Evolutionary conservation across 2,113 vertebrate species (phyloP).

Genomic region (Scartelaos histophorus): DNA sequence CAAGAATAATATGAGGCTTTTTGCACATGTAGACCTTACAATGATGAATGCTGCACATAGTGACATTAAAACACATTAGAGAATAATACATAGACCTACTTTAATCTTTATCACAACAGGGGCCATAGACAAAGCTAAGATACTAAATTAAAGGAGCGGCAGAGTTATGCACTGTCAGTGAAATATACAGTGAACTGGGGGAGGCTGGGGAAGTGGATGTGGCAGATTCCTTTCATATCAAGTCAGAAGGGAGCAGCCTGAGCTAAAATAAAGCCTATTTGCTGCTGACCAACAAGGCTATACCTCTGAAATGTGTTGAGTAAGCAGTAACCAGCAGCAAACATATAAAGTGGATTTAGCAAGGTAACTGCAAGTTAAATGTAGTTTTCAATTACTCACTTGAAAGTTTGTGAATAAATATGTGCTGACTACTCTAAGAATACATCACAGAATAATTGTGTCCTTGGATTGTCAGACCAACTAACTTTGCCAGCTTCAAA

Average conservation of each 20-base stretch:
- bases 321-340: constrained; percentile 2
- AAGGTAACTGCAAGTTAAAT: background rate
- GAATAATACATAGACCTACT: background rate
- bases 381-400: background rate
- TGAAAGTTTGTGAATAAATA: background rate
- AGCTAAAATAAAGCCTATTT: constrained; percentile 28
- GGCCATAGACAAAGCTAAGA: background rate
- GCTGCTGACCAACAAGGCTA: constrained; percentile 29
- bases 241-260: constrained; percentile 15
- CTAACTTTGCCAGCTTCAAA: background rate
- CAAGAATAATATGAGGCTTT: background rate
- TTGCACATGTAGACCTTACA: constrained; percentile 3
- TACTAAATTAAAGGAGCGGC: constrained; percentile 4
- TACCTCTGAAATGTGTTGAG: background rate
- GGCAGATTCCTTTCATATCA: constrained; percentile 24
- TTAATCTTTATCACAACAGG: constrained; percentile 1
- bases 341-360: constrained; percentile 1
- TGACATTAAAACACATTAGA: background rate
- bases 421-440: background rate
- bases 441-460: background rate
- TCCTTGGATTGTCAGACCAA: background rate
- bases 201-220: constrained; percentile 19
- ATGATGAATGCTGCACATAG: background rate
- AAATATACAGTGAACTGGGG: constrained; percentile 11
- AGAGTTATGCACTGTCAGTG: background rate